Evolutionary conservation across 1,140 invertebrate species (phyloP), one percentile per base, ranked within the genome.

Genomic region (Steinernema feltiae): DNA sequence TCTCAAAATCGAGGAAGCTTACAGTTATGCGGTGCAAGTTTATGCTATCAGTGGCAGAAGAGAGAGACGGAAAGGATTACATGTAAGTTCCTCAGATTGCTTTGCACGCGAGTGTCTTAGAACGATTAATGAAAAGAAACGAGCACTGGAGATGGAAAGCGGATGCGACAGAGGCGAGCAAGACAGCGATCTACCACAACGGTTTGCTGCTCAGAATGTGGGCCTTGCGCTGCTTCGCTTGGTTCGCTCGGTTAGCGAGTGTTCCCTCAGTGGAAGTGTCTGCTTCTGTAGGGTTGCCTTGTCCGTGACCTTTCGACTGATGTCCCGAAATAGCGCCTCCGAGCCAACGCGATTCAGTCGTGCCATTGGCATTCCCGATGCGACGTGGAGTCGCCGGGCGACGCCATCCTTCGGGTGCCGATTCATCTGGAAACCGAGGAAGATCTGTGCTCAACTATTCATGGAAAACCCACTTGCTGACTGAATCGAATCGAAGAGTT

Each of bases 191-290:
- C 71, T 74, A 83, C 82, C 82, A 83, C 18, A 83, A 73, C 53
- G 82, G 82, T 69, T 81, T 81, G 74, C 79, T 83, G 32, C 79
- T 81, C 15, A 83, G 78, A 73, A 83, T 77, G 35, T 83, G 79
- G 1, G 79, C 76, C 69, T 82, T 82, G 69, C 81, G 46, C 21
- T 71, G 73, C 17, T 76, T 79, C 7, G 82, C 82, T 29, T 83
- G 79, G 72, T 79, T 79, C 30, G 80, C 80, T 30, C 80, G 72
- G 53, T 81, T 81, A 30, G 77, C 78, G 17, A 76, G 69, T 0
- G 82, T 75, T 70, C 81, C 79, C 75, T 78, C 80, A 18, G 79
- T 79, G 1, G 79, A 70, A 27, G 72, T 73, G 48, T 79, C 79
- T 27, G 77, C 76, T 46, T 80, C 79, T 0, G 79, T 80, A 1